A percentile compares a stretch with the other conserved stretches of the same genome.
Evolutionary conservation across 1,140 invertebrate species (phyloP).

Genomic region (Diprion similis): DNA sequence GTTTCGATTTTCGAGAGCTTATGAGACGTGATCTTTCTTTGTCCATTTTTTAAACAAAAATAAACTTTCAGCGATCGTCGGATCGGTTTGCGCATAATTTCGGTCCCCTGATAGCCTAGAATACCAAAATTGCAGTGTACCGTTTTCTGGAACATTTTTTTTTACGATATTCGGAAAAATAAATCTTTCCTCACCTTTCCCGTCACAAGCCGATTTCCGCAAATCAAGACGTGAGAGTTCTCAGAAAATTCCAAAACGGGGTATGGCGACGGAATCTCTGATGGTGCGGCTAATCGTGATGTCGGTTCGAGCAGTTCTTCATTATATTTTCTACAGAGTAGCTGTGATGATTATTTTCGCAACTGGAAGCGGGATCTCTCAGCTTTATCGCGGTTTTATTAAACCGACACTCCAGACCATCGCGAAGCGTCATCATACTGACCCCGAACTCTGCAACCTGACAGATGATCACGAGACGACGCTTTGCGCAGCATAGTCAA

Average conservation of each 20-base stretch:
- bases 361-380: slow-evolving; percentile 29
- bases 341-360: slow-evolving; percentile 34
- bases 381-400: slow-evolving; percentile 24
- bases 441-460: background rate
- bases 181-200: too few species aligned
- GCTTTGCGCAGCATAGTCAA: slow-evolving; percentile 10
- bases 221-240: too few species aligned
- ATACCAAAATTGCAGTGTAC: too few species aligned
- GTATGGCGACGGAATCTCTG: slow-evolving; percentile 24
- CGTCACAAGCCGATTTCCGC: too few species aligned
- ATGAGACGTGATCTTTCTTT: too few species aligned
- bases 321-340: slow-evolving; percentile 43
- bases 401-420: too few species aligned
- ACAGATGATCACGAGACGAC: slow-evolving; percentile 1
- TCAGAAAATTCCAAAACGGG: too few species aligned
- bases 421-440: slow-evolving; percentile 1
- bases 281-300: slow-evolving; percentile 29
- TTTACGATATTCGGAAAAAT: too few species aligned
- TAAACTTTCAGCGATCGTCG: slow-evolving; percentile 13
- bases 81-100: too few species aligned
- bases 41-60: slow-evolving; percentile 12
- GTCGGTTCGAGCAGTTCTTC: slow-evolving; percentile 38
- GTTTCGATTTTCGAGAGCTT: too few species aligned
- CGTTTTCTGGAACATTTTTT: too few species aligned
- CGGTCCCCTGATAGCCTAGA: too few species aligned